Percentiles rank a stretch among this genome's conserved stretches.
phyloP scores from a whole-genome alignment of 2,888 invertebrate genomes.

The Aporophyla nigra region DNA sequence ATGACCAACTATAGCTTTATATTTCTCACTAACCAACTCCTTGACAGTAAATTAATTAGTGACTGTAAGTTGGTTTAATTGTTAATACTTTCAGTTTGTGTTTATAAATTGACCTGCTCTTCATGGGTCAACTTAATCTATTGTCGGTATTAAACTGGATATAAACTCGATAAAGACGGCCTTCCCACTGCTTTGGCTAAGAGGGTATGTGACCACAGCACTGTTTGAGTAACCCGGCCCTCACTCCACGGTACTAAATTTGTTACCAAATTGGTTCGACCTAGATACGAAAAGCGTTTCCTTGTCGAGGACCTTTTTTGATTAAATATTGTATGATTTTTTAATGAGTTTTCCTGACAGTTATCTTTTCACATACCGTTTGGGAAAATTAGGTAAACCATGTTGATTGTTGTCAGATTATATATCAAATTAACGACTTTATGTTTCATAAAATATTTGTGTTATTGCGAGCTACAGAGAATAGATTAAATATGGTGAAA shows the following conservation, averaged over 20 bases:
- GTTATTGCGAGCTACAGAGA: neutral
- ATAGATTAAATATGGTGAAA: too few species aligned
- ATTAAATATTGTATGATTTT: conserved; percentile 29
- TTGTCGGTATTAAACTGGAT: neutral
- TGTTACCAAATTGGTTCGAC: conserved; percentile 50
- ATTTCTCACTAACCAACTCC: too few species aligned
- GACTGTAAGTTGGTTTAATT: neutral
- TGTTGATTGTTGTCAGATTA: neutral
- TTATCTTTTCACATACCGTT: conserved; percentile 1
- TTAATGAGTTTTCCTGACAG: neutral
- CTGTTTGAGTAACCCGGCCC: conserved; percentile 43
- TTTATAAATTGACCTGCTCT: neutral
- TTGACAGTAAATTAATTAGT: neutral
- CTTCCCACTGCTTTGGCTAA: conserved; percentile 29
- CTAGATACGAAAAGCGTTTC: conserved; percentile 22
- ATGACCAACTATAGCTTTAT: too few species aligned
- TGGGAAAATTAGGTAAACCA: neutral
- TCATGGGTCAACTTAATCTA: conserved; percentile 1
- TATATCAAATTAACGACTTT: neutral
- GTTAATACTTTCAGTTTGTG: too few species aligned
- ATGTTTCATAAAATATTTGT: neutral
- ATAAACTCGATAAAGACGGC: conserved; percentile 32
- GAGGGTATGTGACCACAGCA: conserved; percentile 44
- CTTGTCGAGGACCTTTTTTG: conserved; percentile 30
- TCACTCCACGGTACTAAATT: conserved; percentile 31